Evolutionary conservation across 1,140 invertebrate genomes (phyloP).

Genomic region (Tetragnatha versicolor): DNA sequence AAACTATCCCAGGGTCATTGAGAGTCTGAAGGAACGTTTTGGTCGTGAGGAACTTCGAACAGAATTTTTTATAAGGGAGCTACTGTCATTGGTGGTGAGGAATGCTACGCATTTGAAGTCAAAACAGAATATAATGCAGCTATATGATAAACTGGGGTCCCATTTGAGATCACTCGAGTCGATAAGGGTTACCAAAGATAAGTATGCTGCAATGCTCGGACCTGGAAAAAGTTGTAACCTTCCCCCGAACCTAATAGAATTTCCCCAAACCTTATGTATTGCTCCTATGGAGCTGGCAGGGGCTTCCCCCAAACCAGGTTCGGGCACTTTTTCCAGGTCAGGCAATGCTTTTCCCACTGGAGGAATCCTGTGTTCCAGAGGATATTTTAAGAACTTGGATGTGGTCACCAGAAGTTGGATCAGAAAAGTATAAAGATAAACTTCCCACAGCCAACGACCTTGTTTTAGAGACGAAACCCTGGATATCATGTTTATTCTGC

Average conservation of each 20-base stretch:
- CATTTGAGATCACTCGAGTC: conserved; percentile 60
- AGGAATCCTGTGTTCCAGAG: conserved; percentile 61
- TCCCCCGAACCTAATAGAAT: no score
- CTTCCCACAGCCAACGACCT: conserved; percentile 36
- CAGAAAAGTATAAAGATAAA: background rate
- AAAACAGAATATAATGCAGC: background rate
- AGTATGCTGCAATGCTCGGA: conserved; percentile 59
- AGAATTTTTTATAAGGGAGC: conserved; percentile 56
- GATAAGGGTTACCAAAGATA: conserved; percentile 59
- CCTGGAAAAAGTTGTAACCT: no score
- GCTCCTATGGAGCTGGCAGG: no score
- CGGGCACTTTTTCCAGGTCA: no score
- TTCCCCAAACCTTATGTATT: no score
- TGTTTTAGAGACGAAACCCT: background rate
- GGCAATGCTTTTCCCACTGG: conserved; percentile 61
- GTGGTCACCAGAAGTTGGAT: conserved; percentile 16
- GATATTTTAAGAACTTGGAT: conserved; percentile 59
- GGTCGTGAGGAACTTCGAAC: conserved; percentile 51
- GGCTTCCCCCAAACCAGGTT: no score
- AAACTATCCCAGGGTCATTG: conserved; percentile 57
- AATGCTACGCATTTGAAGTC: background rate
- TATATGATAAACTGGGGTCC: conserved; percentile 59
- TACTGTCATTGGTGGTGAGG: conserved; percentile 4
- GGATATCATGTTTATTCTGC: background rate
- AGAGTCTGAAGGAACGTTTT: conserved; percentile 48